These are phyloP conservation scores for Gerris lacustris DNA, from an alignment of 2,888 invertebrate species.

Conservation along the genomic window DNA sequence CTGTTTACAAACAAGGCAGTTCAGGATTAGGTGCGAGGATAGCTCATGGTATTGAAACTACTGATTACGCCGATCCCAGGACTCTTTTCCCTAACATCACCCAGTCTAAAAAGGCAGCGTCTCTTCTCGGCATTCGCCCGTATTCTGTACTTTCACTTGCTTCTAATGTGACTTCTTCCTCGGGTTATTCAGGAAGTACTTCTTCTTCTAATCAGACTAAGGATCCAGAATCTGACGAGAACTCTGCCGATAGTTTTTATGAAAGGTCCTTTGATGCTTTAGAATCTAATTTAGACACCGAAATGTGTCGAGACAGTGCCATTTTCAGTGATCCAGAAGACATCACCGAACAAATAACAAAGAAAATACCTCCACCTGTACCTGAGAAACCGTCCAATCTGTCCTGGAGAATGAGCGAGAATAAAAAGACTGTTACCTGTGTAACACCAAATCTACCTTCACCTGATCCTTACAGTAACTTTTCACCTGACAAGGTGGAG, in stretches of 20 bases:
- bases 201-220: slow-evolving; percentile 19
- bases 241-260: slow-evolving; percentile 56
- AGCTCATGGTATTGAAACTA: slow-evolving; percentile 44
- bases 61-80: slow-evolving; percentile 73
- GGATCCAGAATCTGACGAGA: slow-evolving; percentile 34
- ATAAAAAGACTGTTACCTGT: slow-evolving; percentile 6
- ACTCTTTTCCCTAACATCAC: slow-evolving; percentile 44
- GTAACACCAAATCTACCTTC: not conserved
- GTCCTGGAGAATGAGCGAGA: slow-evolving; percentile 28
- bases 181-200: slow-evolving; percentile 29
- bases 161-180: slow-evolving; percentile 44
- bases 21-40: slow-evolving; percentile 74
- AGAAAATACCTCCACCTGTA: slow-evolving; percentile 47
- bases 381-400: slow-evolving; percentile 46
- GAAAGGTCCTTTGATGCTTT: slow-evolving; percentile 63
- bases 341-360: slow-evolving; percentile 31
- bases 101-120: slow-evolving; percentile 30
- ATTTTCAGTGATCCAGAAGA: slow-evolving; percentile 69
- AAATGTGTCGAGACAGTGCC: slow-evolving; percentile 65
- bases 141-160: slow-evolving; percentile 45
- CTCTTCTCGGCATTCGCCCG: slow-evolving; percentile 34
- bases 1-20: slow-evolving; percentile 63
- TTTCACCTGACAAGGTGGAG: slow-evolving; percentile 32
- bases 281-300: slow-evolving; percentile 53
- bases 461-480: not conserved